A percentile compares a stretch with the other conserved stretches of the same genome.
These are phyloP conservation scores for Fratercula arctica DNA, from an alignment of 2,797 vertebrate genomes.

Conservation along the genomic window DNA sequence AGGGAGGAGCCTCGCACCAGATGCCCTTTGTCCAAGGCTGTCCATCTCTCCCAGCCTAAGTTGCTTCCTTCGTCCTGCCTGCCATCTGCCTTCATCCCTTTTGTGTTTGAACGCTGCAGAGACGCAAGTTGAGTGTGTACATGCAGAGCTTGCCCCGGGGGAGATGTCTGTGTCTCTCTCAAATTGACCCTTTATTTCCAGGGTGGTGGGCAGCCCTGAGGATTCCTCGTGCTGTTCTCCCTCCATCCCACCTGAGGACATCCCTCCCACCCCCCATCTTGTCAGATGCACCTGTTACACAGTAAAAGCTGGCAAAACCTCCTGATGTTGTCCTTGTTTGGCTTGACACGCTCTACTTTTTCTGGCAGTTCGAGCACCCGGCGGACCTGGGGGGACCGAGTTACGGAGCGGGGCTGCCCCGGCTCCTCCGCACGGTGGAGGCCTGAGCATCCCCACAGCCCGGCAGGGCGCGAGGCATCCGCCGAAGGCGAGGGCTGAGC, in stretches of 20 bases:
- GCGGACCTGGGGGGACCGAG: fast-evolving
- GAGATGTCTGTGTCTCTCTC: not conserved
- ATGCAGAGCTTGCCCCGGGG: not conserved
- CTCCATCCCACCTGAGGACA: not conserved
- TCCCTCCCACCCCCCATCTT: not conserved
- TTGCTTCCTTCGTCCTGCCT: not conserved
- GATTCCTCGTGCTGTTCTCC: not conserved
- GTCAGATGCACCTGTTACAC: fast-evolving
- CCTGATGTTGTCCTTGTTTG: not conserved
- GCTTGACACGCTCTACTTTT: not conserved
- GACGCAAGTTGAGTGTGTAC: fast-evolving
- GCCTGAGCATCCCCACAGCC: not conserved
- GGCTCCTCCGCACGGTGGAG: fast-evolving
- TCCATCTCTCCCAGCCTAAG: not conserved
- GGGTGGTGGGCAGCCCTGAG: not conserved
- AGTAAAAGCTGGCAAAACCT: not conserved
- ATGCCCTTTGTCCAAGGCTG: not conserved
- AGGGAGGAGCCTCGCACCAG: not conserved
- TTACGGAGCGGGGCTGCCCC: too few relatives aligned
- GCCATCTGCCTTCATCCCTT: not conserved
- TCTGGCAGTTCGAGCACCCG: fast-evolving
- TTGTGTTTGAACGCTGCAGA: not conserved
- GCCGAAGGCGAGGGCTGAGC: not conserved
- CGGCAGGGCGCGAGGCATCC: not conserved
- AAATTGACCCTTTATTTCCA: not conserved